These are phyloP conservation scores for Brachionus angularis DNA, from an alignment of 1,140 invertebrate genomes.

Conservation along the genomic window DNA sequence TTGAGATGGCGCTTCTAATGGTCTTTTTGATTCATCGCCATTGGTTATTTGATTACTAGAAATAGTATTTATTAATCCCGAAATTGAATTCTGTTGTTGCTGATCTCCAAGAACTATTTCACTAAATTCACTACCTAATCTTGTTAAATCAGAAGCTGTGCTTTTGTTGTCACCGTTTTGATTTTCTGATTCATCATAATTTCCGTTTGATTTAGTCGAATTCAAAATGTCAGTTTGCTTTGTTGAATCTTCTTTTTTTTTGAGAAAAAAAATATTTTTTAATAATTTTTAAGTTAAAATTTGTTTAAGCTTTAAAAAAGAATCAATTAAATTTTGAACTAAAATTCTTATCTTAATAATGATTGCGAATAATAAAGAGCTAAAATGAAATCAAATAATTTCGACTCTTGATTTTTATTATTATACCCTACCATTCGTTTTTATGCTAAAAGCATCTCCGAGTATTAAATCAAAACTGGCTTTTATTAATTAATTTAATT, in stretches of 20 bases:
- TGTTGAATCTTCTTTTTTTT: too few species aligned
- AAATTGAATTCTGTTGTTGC: neutral
- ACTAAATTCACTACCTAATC: conserved; percentile 28
- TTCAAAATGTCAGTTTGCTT: too few species aligned
- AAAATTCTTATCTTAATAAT: too few species aligned
- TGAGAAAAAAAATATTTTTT: neutral
- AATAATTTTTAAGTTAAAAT: too few species aligned
- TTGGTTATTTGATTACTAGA: conserved; percentile 41
- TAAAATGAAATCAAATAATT: too few species aligned
- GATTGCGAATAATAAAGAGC: too few species aligned
- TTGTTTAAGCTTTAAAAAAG: too few species aligned
- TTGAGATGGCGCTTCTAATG: too few species aligned
- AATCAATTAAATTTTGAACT: neutral
- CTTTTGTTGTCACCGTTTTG: neutral
- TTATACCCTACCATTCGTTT: too few species aligned
- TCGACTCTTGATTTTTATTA: too few species aligned
- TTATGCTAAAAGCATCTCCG: too few species aligned
- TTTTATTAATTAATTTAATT: neutral
- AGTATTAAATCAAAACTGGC: neutral
- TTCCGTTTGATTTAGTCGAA: conserved; percentile 15
- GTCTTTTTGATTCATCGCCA: conserved; percentile 21
- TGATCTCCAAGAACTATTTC: conserved; percentile 25
- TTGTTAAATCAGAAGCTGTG: neutral
- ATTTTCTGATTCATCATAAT: neutral
- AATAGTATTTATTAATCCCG: conserved; percentile 24